A percentile compares a stretch with the other conserved stretches of the same genome.
Evolutionary conservation across 2,113 vertebrate species (phyloP).

Genomic region (Gasterosteus nipponicus): DNA sequence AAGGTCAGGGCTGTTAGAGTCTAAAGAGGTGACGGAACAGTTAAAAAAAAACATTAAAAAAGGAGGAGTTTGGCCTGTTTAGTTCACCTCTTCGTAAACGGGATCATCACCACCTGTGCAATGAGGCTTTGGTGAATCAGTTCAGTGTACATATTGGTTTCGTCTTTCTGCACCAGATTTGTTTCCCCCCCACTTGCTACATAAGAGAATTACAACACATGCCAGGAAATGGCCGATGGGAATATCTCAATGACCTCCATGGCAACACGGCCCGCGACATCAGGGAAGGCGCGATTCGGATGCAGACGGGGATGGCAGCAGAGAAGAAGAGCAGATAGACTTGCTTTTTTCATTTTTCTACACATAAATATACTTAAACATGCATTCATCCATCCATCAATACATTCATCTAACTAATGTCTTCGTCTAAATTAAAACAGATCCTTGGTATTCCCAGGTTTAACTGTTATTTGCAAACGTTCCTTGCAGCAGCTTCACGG

Average conservation of each 20-base stretch:
- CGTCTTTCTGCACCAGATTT: neutral
- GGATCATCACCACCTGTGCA: neutral
- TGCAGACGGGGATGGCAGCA: neutral
- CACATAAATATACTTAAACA: neutral
- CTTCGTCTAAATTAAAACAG: neutral
- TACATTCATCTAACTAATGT: neutral
- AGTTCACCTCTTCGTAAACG: neutral
- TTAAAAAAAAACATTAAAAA: neutral
- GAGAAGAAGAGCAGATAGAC: constrained; percentile 11
- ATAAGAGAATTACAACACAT: constrained; percentile 3
- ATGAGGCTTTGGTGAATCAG: neutral
- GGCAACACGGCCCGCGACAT: constrained; percentile 26
- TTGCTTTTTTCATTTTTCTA: neutral
- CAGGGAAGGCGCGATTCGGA: neutral
- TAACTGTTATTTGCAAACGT: neutral
- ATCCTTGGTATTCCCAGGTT: neutral
- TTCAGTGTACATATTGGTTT: neutral
- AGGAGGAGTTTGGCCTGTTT: neutral
- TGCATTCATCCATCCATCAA: neutral
- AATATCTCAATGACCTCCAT: constrained; percentile 15
- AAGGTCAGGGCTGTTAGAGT: neutral
- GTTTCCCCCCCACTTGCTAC: neutral
- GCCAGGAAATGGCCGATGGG: neutral
- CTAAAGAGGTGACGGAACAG: neutral
- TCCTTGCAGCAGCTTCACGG: neutral